A percentile compares a stretch with the other conserved stretches of the same genome.
These are phyloP conservation scores for Jaculus jaculus DNA, from an alignment of 2,113 vertebrate species.

Conservation along the genomic window DNA sequence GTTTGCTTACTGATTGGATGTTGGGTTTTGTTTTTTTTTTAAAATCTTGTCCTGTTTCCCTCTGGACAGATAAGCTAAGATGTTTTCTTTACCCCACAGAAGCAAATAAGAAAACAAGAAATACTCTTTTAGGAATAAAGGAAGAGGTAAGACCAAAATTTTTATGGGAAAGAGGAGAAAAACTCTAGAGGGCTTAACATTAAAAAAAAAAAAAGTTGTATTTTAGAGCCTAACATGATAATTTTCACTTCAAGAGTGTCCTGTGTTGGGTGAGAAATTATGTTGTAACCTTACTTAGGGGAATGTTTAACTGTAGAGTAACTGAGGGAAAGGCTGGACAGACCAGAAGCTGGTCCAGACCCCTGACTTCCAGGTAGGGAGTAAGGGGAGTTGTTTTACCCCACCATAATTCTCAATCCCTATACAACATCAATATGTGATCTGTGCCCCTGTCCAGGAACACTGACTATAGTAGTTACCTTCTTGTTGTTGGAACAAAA, in stretches of 20 bases:
- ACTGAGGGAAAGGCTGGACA: not conserved
- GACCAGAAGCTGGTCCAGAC: not conserved
- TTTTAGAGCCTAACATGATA: not conserved
- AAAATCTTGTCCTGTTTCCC: slow-evolving; percentile 54
- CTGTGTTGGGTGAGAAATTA: not conserved
- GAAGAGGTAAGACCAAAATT: not conserved
- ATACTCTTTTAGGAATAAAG: slow-evolving; percentile 33
- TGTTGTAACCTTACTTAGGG: not conserved
- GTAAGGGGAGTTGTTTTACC: not conserved
- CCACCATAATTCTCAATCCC: not conserved
- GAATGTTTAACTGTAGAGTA: not conserved
- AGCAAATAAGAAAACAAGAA: slow-evolving; percentile 48
- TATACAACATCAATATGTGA: not conserved
- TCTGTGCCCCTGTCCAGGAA: not conserved
- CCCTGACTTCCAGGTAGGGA: not conserved
- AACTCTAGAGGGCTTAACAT: not conserved
- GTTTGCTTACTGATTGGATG: slow-evolving; percentile 38
- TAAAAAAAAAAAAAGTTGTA: not conserved
- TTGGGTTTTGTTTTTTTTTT: slow-evolving; percentile 14
- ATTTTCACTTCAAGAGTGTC: not conserved
- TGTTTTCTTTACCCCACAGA: slow-evolving; percentile 42
- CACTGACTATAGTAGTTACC: no score
- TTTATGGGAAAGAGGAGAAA: not conserved
- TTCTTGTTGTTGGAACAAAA: no score
- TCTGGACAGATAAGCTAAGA: not conserved